A percentile compares a stretch with the other conserved stretches of the same genome.
phyloP scores from a whole-genome alignment of 2,888 invertebrate species.

The Patella depressa region DNA sequence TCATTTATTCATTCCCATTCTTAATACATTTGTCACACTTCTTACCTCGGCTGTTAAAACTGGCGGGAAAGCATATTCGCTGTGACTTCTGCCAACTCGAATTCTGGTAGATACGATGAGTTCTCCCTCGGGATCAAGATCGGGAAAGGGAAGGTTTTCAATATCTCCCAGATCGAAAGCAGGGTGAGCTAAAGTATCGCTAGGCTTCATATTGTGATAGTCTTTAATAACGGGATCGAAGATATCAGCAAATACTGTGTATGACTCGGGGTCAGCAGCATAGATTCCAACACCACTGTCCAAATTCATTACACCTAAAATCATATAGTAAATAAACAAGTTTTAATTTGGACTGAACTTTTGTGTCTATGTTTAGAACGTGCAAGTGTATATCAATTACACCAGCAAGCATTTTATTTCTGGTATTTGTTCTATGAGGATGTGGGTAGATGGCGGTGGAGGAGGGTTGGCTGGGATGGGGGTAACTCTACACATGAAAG shows the following conservation, averaged over 20 bases:
- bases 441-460: too few species aligned
- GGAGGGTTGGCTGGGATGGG: too few species aligned
- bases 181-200: slow-evolving; percentile 67
- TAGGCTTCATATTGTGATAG: slow-evolving; percentile 52
- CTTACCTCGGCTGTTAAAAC: slow-evolving; percentile 81
- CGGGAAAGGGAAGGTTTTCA: slow-evolving; percentile 78
- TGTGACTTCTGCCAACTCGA: slow-evolving; percentile 64
- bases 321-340: too few species aligned
- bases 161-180: slow-evolving; percentile 90
- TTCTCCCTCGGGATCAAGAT: slow-evolving; percentile 85
- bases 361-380: too few species aligned
- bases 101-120: slow-evolving; percentile 78
- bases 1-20: too few species aligned
- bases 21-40: too few species aligned
- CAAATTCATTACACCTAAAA: slow-evolving; percentile 76
- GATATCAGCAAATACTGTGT: slow-evolving; percentile 54
- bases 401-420: too few species aligned
- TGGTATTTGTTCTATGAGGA: too few species aligned
- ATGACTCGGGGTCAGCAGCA: slow-evolving; percentile 60
- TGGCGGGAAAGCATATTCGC: slow-evolving; percentile 72
- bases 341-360: too few species aligned
- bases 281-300: slow-evolving; percentile 81
- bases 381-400: too few species aligned
- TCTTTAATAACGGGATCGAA: slow-evolving; percentile 72
- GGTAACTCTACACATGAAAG: too few species aligned